Conservation (phyloP, 2,888 invertebrate genomes). For the Allacma fusca region DNA sequence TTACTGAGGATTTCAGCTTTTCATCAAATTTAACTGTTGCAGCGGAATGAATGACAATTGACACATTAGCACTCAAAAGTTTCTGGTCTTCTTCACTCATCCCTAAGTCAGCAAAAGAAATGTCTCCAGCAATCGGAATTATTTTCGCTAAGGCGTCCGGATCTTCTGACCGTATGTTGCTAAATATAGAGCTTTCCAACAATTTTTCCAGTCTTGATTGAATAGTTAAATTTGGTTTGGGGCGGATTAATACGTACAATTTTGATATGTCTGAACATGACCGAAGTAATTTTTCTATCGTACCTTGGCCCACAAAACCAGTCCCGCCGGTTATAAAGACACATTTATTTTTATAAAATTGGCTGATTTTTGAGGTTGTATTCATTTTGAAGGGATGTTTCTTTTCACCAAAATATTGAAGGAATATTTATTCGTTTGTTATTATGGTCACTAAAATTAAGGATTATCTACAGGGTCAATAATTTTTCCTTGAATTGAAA, state of each 20-base stretch:
- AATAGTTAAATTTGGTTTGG: constrained; percentile 84
- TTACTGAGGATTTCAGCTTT: constrained; percentile 90
- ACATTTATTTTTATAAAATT: constrained; percentile 65
- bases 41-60: constrained; percentile 95
- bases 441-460: too few species aligned
- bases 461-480: too few species aligned
- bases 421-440: too few species aligned
- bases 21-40: constrained; percentile 99
- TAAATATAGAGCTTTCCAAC: constrained; percentile 80
- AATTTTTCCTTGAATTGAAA: too few species aligned
- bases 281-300: constrained; percentile 89
- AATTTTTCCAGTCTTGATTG: constrained; percentile 79
- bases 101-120: constrained; percentile 83
- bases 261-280: constrained; percentile 80
- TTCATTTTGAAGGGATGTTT: too few species aligned
- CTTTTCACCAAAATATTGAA: too few species aligned
- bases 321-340: constrained; percentile 94
- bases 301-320: constrained; percentile 86
- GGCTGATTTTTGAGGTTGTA: constrained; percentile 65
- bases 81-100: constrained; percentile 81
- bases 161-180: too few species aligned
- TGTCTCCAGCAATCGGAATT: constrained; percentile 79
- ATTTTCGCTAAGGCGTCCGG: constrained; percentile 76
- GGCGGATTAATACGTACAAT: constrained; percentile 84
- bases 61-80: constrained; percentile 74